Evolutionary conservation across 2,113 vertebrate species (phyloP), one percentile per base, ranked within the genome.

Genomic region (Podilymbus podiceps): DNA sequence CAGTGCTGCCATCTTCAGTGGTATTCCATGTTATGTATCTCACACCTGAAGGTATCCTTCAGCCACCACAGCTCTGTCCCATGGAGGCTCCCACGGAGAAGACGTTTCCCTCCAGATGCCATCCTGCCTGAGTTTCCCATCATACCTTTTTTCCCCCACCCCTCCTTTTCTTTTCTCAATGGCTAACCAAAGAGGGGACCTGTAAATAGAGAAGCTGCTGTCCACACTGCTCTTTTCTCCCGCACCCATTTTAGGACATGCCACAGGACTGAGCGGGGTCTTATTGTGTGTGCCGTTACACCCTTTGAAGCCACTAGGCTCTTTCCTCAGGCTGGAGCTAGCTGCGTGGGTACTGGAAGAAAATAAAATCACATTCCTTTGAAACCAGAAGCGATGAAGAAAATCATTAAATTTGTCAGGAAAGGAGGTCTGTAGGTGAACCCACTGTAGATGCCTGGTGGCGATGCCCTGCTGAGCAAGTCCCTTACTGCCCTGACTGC

Each of bases 81-180:
- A 17, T 18, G 46, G 49, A 76, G 46, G 5, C 1, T 28, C 11
- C 12, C 52, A 76, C 1, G 8, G 16, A 53, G 31, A 53, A 1
- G 11, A 47, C 5, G 24, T 5, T 31, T 89, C 15, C 15, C 18
- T 63, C 63, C 31, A 66, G 42, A 16, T 38, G 10, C 9, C 60
- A 80, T 84, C 33, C 30, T 59, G 18, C 35, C 49, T 78, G 47
- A 38, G 8, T 28, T 85, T 87, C 38, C 25, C 24, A 52, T 40
- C 38, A 50, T 4, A 12, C 4, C 5, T 16, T 28, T 62, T 8
- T 6, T 6, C 0, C 4, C 10, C 1, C 13, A n/a, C n/a, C 7
- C 4, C 3, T 30, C 12, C 28, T 71, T 49, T 81, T 63, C 27
- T 87, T 71, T 80, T 62, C 47, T 63, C 66, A 42, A 2, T 0